Percentiles rank a stretch among this genome's conserved stretches.
phyloP scores from a whole-genome alignment of 2,888 invertebrate species.

The Taphrorychus bicolor region DNA sequence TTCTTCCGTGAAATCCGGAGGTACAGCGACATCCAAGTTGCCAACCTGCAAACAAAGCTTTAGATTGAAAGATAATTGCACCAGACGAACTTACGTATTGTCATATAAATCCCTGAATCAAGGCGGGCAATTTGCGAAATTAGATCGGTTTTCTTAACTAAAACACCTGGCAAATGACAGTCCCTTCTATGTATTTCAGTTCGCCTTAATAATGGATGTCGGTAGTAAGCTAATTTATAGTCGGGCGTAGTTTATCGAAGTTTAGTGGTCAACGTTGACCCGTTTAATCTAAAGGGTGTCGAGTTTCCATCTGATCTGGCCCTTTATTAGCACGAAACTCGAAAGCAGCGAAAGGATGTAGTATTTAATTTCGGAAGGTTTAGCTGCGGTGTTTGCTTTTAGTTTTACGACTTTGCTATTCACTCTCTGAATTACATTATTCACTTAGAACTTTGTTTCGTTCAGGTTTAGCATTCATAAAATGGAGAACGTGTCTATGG shows the following conservation, averaged over 20 bases:
- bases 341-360: conserved; percentile 8
- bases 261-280: conserved; percentile 47
- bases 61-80: too few species aligned
- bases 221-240: conserved; percentile 50
- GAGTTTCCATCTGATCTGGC: conserved; percentile 33
- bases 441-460: too few species aligned
- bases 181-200: conserved; percentile 45
- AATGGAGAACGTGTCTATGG: too few species aligned
- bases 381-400: neutral
- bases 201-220: conserved; percentile 48
- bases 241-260: conserved; percentile 48
- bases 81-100: too few species aligned
- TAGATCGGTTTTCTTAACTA: conserved; percentile 22
- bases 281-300: conserved; percentile 35
- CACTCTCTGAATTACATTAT: too few species aligned
- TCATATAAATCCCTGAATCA: neutral
- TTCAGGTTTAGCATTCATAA: too few species aligned
- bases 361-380: conserved; percentile 17
- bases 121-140: conserved; percentile 6
- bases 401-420: too few species aligned
- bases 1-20: conserved; percentile 91
- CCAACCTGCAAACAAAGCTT: conserved; percentile 81
- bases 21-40: conserved; percentile 83
- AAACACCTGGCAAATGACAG: conserved; percentile 48
- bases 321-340: conserved; percentile 32